These are phyloP conservation scores for Eurytoma californica DNA, from an alignment of 2,888 invertebrate genomes.

Conservation along the genomic window DNA sequence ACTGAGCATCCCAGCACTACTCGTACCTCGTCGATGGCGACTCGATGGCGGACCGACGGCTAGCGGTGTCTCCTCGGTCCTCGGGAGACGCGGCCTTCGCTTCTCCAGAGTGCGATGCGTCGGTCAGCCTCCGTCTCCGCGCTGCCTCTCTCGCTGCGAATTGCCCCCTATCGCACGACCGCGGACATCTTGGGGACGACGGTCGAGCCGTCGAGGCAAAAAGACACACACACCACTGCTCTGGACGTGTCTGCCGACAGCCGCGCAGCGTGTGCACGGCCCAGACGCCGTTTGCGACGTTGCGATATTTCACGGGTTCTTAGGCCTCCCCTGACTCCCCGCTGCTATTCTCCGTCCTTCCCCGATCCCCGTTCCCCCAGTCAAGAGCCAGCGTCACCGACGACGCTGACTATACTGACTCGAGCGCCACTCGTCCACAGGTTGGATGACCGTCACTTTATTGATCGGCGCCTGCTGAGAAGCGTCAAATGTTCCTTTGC, in stretches of 20 bases:
- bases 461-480: too few relatives aligned
- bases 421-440: too few relatives aligned
- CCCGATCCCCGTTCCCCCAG: neutral
- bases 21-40: neutral
- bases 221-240: slow-evolving; percentile 6
- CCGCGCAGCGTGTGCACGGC: slow-evolving; percentile 9
- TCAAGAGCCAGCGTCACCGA: too few relatives aligned
- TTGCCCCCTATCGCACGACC: slow-evolving; percentile 63
- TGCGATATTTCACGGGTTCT: slow-evolving; percentile 64
- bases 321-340: neutral
- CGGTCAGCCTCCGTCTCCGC: neutral
- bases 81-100: neutral
- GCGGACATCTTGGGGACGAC: slow-evolving; percentile 63
- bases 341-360: neutral
- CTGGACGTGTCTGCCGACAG: slow-evolving; percentile 7
- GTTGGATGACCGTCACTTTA: too few relatives aligned
- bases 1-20: neutral
- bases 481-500: too few relatives aligned
- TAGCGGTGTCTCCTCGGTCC: neutral
- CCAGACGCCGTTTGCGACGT: slow-evolving; percentile 68
- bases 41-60: neutral
- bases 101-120: neutral
- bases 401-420: too few relatives aligned
- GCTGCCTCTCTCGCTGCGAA: neutral
- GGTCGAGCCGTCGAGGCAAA: neutral